Conservation (phyloP, 1,140 invertebrate species). For the Pseudomyrmex pallidus region DNA sequence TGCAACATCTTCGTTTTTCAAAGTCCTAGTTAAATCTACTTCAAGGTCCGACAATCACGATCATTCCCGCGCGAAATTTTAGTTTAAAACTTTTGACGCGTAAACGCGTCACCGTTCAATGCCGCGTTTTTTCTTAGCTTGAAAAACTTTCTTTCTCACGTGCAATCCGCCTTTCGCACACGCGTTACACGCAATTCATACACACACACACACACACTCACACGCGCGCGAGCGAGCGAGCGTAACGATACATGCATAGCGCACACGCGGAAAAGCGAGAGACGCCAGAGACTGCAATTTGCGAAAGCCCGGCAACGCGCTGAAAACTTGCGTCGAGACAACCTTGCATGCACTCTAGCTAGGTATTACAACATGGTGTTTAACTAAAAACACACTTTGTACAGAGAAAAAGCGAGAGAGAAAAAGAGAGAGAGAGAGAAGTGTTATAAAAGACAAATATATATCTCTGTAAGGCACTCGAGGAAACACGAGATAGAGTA, state of each 20-base stretch:
- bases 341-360: background rate
- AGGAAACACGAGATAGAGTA: background rate
- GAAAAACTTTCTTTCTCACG: background rate
- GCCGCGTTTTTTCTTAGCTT: background rate
- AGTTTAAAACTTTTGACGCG: slow-evolving; percentile 1
- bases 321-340: slow-evolving; percentile 6
- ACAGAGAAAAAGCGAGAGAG: background rate
- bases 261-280: slow-evolving; percentile 17
- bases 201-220: no score
- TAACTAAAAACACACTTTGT: slow-evolving; percentile 21
- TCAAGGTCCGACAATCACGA: slow-evolving; percentile 15
- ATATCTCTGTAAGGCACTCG: background rate
- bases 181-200: background rate
- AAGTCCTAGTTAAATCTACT: slow-evolving; percentile 24
- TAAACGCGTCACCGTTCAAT: background rate
- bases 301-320: slow-evolving; percentile 30
- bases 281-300: slow-evolving; percentile 5
- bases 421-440: no score
- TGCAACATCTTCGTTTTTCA: slow-evolving; percentile 26
- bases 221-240: background rate
- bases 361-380: background rate
- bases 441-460: background rate
- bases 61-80: slow-evolving; percentile 26
- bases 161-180: slow-evolving; percentile 19
- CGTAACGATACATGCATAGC: slow-evolving; percentile 18